Evolutionary conservation across 2,113 vertebrate genomes (phyloP), one percentile per base, ranked within the genome.

Genomic region (Tragelaphus buxtoni): DNA sequence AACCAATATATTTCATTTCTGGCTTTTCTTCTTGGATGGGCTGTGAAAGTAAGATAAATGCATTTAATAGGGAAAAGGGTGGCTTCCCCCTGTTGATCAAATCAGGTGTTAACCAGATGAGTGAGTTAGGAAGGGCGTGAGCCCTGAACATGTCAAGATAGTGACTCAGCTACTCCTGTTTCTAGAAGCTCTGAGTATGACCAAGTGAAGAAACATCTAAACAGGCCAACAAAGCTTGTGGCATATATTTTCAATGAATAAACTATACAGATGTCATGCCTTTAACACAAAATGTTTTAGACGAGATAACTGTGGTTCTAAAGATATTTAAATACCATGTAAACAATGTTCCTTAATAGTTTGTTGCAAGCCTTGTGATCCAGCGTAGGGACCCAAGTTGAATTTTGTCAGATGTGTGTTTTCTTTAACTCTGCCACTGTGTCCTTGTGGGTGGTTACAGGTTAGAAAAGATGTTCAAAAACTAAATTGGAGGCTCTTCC

Each of bases 1-100:
- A 86, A 94, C 92, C 80, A 90, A 94, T 96, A 63, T 93, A 77
- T 97, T 93, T 51, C 49, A 11, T 83, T 97, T 90, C 84, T 91
- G 72, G 47, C 39, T 96, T 90, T 32, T 91, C 88, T 93, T 96
- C 83, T 94, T 86, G 61, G 96, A 97, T 95, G 82, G 22, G 39
- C 94, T 91, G 51, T 86, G 55, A 95, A 97, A 94, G 72, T 87
- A 94, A 97, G 94, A 96, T 79, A 92, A 95, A 95, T 49, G 81
- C 4, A 65, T 88, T 96, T 84, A 93, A 58, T 88, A 94, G 53
- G 85, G 90, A 93, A 85, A 95, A 17, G 42, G 42, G 28, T 86
- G 60, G 45, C 76, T 97, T 88, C 35, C 18, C 39, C 11, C 28
- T 51, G 12, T 76, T 88, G 84, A 61, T 97, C 84, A 95, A 95